phyloP scores from a whole-genome alignment of 2,797 vertebrate species.

The Semaprochilodus insignis region DNA sequence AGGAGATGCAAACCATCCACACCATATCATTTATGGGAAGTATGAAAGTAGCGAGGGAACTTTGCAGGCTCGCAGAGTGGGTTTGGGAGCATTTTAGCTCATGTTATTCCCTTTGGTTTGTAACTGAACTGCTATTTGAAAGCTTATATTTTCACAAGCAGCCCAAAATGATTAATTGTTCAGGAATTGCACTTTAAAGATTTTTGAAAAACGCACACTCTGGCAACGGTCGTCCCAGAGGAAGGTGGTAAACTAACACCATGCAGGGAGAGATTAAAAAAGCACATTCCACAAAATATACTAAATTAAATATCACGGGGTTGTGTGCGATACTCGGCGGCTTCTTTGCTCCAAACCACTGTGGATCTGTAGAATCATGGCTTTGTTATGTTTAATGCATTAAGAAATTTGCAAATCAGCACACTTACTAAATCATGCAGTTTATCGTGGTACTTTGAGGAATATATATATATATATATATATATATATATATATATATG shows the following conservation, averaged over 20 bases:
- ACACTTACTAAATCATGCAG: not conserved
- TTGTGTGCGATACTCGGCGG: not conserved
- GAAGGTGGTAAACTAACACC: constrained; percentile 38
- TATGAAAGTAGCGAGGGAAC: not conserved
- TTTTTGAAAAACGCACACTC: constrained; percentile 39
- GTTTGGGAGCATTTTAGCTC: not conserved
- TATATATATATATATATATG: no score
- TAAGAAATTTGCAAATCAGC: constrained; percentile 26
- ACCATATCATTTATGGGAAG: constrained; percentile 5
- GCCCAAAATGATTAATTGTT: constrained; percentile 40
- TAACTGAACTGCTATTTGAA: constrained; percentile 42
- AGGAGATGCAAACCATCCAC: not conserved
- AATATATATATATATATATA: not conserved
- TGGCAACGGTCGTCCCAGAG: constrained; percentile 16
- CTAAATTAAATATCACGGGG: constrained; percentile 35
- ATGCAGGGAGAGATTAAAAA: constrained; percentile 27
- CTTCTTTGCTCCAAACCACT: constrained; percentile 13
- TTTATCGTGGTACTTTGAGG: not conserved
- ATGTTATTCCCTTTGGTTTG: constrained; percentile 29
- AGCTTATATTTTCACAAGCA: constrained; percentile 10
- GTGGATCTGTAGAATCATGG: constrained; percentile 23
- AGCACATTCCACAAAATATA: constrained; percentile 21
- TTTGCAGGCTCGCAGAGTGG: constrained; percentile 1
- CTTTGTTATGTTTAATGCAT: constrained; percentile 36
- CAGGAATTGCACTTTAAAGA: constrained; percentile 33